Percentiles rank a stretch among this genome's conserved stretches.
phyloP scores from a whole-genome alignment of 2,888 invertebrate species.

The Diloba caeruleocephala region DNA sequence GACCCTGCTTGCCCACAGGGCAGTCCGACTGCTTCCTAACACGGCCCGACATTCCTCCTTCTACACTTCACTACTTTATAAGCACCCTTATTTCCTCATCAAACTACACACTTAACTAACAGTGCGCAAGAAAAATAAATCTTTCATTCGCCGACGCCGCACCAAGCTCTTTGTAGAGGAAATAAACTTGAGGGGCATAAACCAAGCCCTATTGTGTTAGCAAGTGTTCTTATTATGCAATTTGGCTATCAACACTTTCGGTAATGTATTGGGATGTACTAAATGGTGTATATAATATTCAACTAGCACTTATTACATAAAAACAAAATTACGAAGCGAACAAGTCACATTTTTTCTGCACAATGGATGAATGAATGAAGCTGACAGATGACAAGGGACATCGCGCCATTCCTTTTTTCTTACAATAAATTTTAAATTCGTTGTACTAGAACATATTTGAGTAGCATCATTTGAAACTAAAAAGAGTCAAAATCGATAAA shows the following conservation, averaged over 20 bases:
- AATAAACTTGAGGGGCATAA: constrained; percentile 70
- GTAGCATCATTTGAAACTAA: constrained; percentile 34
- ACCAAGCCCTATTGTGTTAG: constrained; percentile 32
- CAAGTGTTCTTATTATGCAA: constrained; percentile 55
- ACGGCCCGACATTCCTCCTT: constrained; percentile 88
- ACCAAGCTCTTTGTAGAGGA: constrained; percentile 81
- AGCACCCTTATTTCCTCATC: constrained; percentile 59
- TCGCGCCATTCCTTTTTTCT: constrained; percentile 82
- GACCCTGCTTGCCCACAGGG: constrained; percentile 89
- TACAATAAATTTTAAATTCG: constrained; percentile 51
- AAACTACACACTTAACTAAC: constrained; percentile 63
- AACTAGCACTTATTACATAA: constrained; percentile 75
- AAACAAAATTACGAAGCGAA: constrained; percentile 81
- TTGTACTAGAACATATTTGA: constrained; percentile 34
- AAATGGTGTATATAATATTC: constrained; percentile 70
- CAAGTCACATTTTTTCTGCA: constrained; percentile 88
- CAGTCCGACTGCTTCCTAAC: constrained; percentile 92
- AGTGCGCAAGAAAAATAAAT: constrained; percentile 73
- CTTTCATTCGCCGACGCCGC: constrained; percentile 78
- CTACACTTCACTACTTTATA: constrained; percentile 60
- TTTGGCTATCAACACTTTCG: constrained; percentile 59
- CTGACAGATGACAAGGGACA: constrained; percentile 85
- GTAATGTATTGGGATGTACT: constrained; percentile 66
- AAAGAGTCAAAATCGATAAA: constrained; percentile 47
- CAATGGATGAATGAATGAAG: constrained; percentile 87